A percentile compares a stretch with the other conserved stretches of the same genome.
phyloP scores from a whole-genome alignment of 2,113 vertebrate species.

The Trematomus loennbergii region DNA sequence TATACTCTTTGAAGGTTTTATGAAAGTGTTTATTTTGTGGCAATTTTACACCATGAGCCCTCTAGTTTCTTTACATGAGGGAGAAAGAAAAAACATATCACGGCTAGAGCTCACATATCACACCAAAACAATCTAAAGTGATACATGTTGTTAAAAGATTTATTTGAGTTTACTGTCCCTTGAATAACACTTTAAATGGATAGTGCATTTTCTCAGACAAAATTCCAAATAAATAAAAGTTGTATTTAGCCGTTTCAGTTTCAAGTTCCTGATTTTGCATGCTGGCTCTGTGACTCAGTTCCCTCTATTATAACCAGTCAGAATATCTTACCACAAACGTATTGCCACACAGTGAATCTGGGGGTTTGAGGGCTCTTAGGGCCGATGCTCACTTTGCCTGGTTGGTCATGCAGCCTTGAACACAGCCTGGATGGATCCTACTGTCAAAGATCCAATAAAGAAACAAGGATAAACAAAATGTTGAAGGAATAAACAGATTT shows the following conservation, averaged over 20 bases:
- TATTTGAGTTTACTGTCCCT: no score
- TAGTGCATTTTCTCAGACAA: not conserved
- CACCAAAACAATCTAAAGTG: no score
- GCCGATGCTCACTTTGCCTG: not conserved
- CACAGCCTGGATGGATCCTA: not conserved
- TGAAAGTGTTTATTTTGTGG: no score
- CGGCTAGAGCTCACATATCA: no score
- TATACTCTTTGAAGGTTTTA: no score
- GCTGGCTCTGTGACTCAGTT: not conserved
- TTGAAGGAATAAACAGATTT: not conserved
- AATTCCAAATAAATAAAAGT: not conserved
- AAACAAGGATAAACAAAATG: not conserved
- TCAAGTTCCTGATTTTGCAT: not conserved
- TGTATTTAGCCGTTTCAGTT: not conserved
- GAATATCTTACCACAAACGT: not conserved
- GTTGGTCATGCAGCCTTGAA: not conserved
- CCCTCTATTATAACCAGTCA: not conserved
- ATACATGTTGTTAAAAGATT: no score
- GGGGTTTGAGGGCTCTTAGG: not conserved
- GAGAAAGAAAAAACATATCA: no score
- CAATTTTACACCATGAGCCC: no score
- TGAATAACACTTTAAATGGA: no score
- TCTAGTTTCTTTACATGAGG: no score
- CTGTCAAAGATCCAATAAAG: not conserved
- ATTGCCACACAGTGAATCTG: slow-evolving; percentile 2